These are phyloP conservation scores for Ciconia stormi DNA, from an alignment of 2,113 vertebrate species.

Conservation along the genomic window DNA sequence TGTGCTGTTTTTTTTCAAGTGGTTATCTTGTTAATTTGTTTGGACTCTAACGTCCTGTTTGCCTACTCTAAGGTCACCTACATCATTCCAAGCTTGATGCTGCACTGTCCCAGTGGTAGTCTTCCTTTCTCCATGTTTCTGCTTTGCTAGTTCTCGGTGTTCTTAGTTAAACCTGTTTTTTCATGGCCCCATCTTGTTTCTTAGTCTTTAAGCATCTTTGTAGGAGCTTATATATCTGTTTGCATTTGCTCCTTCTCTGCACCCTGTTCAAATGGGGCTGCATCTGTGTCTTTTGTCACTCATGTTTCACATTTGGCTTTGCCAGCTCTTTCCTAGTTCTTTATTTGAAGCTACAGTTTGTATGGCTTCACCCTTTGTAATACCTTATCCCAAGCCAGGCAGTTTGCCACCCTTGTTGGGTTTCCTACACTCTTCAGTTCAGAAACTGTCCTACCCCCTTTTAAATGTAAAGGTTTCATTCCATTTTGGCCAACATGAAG, in stretches of 20 bases:
- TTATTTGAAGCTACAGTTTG: not conserved
- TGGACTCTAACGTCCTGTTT: not conserved
- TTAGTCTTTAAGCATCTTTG: not conserved
- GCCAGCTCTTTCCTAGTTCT: not conserved
- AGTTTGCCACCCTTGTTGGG: not conserved
- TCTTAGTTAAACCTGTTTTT: not conserved
- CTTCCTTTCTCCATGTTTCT: not conserved
- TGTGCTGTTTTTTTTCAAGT: not conserved
- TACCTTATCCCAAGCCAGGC: not conserved
- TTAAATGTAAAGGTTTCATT: not conserved
- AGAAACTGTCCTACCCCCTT: not conserved
- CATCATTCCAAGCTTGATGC: not conserved
- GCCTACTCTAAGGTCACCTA: not conserved
- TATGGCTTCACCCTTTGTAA: not conserved
- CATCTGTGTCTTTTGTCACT: not conserved
- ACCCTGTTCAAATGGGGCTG: not conserved
- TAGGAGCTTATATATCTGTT: not conserved
- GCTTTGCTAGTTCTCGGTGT: not conserved
- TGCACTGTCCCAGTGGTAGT: not conserved
- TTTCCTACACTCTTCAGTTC: not conserved
- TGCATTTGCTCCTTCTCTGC: not conserved
- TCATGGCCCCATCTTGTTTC: not conserved
- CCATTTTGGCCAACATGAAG: not conserved
- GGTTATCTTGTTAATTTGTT: not conserved
- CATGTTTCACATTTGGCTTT: not conserved